phyloP scores from a whole-genome alignment of 1,140 invertebrate species.

The Zophobas atratus region DNA sequence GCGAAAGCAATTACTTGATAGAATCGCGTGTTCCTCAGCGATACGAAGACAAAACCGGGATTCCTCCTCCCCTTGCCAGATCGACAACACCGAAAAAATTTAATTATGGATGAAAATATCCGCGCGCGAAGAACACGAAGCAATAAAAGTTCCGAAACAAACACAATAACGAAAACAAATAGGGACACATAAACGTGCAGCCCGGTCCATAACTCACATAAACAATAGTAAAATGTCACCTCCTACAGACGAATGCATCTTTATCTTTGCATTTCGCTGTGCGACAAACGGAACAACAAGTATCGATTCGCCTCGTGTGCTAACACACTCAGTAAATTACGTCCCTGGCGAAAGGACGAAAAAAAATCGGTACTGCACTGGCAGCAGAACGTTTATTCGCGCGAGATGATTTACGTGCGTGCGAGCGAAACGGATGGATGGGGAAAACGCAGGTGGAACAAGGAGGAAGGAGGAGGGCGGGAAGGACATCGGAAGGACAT shows the following conservation, averaged over 20 bases:
- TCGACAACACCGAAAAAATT: conserved; percentile 1
- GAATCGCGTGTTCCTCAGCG: conserved; percentile 44
- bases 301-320: conserved; percentile 34
- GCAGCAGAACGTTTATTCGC: conserved; percentile 17
- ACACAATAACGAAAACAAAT: conserved; percentile 45
- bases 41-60: conserved; percentile 36
- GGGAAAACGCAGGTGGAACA: neutral
- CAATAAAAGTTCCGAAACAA: conserved; percentile 34
- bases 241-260: conserved; percentile 42
- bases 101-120: conserved; percentile 25
- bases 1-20: conserved; percentile 57
- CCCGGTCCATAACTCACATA: conserved; percentile 25
- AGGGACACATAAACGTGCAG: conserved; percentile 32
- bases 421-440: conserved; percentile 8
- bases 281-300: conserved; percentile 35
- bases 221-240: conserved; percentile 41
- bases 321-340: conserved; percentile 34
- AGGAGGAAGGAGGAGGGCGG: conserved; percentile 5
- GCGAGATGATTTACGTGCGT: conserved; percentile 17
- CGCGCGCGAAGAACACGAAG: neutral
- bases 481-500: conserved; percentile 42
- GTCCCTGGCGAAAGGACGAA: conserved; percentile 14
- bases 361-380: conserved; percentile 26
- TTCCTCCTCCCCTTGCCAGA: conserved; percentile 24
- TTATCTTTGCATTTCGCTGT: conserved; percentile 34